phyloP scores from a whole-genome alignment of 2,113 vertebrate genomes.

The Sylvilagus bachmani region DNA sequence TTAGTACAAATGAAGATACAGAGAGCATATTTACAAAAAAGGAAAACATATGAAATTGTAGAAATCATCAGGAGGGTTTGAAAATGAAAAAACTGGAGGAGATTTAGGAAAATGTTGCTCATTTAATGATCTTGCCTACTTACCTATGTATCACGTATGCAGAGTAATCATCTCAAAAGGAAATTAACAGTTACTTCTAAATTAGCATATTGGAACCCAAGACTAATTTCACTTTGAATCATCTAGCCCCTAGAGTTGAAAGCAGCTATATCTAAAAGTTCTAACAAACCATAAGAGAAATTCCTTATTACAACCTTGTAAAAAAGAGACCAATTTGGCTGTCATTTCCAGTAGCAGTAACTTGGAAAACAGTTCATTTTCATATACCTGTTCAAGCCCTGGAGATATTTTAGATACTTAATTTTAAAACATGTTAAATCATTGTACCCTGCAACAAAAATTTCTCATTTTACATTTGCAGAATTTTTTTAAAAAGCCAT shows the following conservation, averaged over 20 bases:
- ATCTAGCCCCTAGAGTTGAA: background rate
- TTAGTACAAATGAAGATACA: background rate
- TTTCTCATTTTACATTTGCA: constrained; percentile 81
- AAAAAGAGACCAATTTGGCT: constrained; percentile 50
- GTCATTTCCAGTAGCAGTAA: constrained; percentile 70
- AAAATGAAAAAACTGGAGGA: background rate
- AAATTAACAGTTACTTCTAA: background rate
- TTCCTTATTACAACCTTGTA: constrained; percentile 63
- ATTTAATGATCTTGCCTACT: background rate
- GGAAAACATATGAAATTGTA: background rate
- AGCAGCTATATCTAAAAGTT: constrained; percentile 12
- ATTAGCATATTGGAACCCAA: background rate
- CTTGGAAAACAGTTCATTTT: constrained; percentile 71
- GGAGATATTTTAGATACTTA: constrained; percentile 32
- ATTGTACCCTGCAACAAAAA: constrained; percentile 65
- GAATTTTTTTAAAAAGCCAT: constrained; percentile 76
- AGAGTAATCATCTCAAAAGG: background rate
- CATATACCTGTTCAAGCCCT: constrained; percentile 60
- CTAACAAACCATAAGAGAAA: constrained; percentile 63
- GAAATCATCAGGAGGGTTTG: background rate
- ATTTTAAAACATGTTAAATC: constrained; percentile 69
- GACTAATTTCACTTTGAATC: constrained; percentile 52
- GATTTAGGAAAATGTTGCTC: background rate
- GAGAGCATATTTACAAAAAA: background rate
- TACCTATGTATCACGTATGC: background rate